Conservation (phyloP, 2,797 vertebrate genomes). For the Linurgus olivaceus region DNA sequence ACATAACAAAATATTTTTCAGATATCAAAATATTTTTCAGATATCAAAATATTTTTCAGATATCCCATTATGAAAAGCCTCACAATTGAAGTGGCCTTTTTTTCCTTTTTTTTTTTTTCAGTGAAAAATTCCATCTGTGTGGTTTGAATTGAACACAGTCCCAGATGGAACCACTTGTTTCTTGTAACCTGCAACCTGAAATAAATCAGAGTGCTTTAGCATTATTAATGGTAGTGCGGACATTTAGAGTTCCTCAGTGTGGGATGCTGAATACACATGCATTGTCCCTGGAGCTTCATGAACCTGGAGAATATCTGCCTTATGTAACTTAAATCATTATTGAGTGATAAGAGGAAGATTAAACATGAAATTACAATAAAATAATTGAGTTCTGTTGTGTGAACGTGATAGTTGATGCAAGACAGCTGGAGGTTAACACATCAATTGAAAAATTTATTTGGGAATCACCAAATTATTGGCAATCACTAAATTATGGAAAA, state of each 20-base stretch:
- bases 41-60: background rate
- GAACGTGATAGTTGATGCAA: background rate
- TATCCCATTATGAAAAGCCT: background rate
- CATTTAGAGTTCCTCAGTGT: background rate
- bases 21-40: background rate
- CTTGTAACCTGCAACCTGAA: background rate
- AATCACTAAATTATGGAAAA: background rate
- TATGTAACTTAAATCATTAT: background rate
- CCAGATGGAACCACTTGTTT: background rate
- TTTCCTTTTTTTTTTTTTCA: accelerated
- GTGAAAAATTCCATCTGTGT: background rate
- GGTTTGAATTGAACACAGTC: background rate
- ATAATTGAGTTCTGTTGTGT: background rate
- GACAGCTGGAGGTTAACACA: background rate
- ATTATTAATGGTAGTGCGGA: background rate
- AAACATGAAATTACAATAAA: background rate
- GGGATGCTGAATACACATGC: background rate
- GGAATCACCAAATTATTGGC: background rate
- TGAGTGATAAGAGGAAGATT: background rate
- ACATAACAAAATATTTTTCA: background rate
- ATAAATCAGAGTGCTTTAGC: background rate
- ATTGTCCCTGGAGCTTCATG: background rate
- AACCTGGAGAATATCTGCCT: background rate
- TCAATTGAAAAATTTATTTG: background rate
- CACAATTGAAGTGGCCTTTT: accelerated